phyloP scores from a whole-genome alignment of 2,888 invertebrate species.

The Lycia hirtaria region DNA sequence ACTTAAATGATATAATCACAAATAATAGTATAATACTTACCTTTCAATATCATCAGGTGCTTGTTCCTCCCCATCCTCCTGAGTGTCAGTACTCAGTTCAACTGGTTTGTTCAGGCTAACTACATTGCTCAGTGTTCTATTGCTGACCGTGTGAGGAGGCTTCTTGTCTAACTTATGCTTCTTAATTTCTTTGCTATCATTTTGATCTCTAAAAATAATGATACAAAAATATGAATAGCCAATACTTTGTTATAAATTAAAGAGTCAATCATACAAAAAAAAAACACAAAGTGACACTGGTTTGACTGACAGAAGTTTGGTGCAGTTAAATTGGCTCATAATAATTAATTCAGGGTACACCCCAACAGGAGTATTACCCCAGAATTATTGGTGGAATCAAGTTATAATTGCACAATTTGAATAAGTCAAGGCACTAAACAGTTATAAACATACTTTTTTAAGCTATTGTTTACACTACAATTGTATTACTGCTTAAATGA shows the following conservation, averaged over 20 bases:
- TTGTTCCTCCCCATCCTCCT: constrained; percentile 68
- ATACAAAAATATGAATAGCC: no score
- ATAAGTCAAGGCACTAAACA: no score
- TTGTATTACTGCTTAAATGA: no score
- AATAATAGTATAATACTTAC: constrained; percentile 44
- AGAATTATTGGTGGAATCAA: no score
- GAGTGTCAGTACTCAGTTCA: constrained; percentile 60
- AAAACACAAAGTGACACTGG: not conserved
- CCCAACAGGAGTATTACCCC: no score
- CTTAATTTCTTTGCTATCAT: constrained; percentile 64
- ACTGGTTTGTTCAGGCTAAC: constrained; percentile 70
- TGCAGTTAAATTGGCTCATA: no score
- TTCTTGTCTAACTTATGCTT: constrained; percentile 70
- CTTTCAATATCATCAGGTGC: constrained; percentile 70
- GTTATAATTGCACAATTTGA: no score
- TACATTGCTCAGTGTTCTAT: constrained; percentile 71
- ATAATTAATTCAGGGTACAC: no score
- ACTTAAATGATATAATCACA: no score
- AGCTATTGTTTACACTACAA: no score
- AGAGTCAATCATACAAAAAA: not conserved
- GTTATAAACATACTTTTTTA: no score
- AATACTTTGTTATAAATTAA: not conserved
- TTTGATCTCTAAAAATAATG: constrained; percentile 65
- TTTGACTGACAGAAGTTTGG: no score
- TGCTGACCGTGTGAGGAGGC: constrained; percentile 62